Conservation (phyloP, 2,113 vertebrate genomes). For the Hepsetus odoe region DNA sequence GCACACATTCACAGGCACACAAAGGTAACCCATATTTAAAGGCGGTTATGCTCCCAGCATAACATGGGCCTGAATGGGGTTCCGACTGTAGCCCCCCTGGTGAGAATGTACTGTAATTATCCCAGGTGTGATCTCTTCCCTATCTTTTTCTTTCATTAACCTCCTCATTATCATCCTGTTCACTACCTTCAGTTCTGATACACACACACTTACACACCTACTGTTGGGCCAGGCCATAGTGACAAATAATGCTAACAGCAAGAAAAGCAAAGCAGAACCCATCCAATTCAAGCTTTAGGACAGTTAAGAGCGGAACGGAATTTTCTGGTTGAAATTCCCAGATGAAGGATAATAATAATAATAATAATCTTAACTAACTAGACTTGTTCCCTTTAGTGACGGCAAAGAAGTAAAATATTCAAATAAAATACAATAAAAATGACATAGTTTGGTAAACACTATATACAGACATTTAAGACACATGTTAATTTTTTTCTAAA, state of each 20-base stretch:
- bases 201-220: constrained; percentile 12
- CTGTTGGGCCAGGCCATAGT: not conserved
- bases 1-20: constrained; percentile 34
- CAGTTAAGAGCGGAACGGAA: constrained; percentile 32
- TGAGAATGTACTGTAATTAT: constrained; percentile 73
- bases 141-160: constrained; percentile 72
- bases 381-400: not conserved
- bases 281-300: constrained; percentile 17
- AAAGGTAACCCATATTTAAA: constrained; percentile 68
- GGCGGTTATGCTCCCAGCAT: constrained; percentile 66
- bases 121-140: constrained; percentile 74
- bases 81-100: constrained; percentile 67
- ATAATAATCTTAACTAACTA: constrained; percentile 1
- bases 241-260: constrained; percentile 5
- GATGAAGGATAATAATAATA: constrained; percentile 20
- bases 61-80: constrained; percentile 55
- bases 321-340: constrained; percentile 35
- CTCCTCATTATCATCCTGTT: constrained; percentile 77
- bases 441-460: not conserved
- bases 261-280: constrained; percentile 16
- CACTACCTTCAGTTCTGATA: constrained; percentile 70
- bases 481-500: too few relatives aligned
- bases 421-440: too few relatives aligned
- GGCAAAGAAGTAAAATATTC: constrained; percentile 25
- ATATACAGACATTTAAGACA: too few relatives aligned